Evolutionary conservation across 2,888 invertebrate species (phyloP).

Genomic region (Philhelius pedissequus): DNA sequence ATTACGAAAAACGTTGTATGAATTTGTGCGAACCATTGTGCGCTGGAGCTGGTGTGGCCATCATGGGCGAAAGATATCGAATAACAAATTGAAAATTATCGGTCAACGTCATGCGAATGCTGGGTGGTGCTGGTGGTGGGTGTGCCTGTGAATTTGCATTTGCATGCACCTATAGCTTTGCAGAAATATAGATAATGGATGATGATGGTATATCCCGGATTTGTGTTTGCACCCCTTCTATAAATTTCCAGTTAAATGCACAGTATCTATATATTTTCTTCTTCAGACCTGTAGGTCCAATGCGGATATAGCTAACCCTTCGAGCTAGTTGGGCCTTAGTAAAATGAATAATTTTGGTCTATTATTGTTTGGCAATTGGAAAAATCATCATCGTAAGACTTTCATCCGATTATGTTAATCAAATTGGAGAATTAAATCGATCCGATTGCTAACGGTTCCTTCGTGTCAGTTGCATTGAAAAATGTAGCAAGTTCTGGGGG

Average conservation of each 20-base stretch:
- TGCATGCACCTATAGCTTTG: background rate
- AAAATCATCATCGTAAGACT: background rate
- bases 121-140: background rate
- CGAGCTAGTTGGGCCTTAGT: background rate
- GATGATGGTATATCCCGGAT: background rate
- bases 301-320: background rate
- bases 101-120: conserved; percentile 1
- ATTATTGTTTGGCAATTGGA: background rate
- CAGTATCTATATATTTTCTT: background rate
- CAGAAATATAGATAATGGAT: background rate
- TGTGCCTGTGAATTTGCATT: background rate
- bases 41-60: background rate
- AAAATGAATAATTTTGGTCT: background rate
- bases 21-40: background rate
- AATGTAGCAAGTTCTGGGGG: no score
- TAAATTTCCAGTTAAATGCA: background rate
- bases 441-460: no score
- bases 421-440: background rate
- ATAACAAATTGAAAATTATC: conserved; percentile 25
- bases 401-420: background rate
- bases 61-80: background rate
- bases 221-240: background rate
- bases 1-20: conserved; percentile 11
- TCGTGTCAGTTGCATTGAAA: no score
- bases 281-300: background rate